Evolutionary conservation across 2,888 invertebrate species (phyloP).

Genomic region (Eupithecia subfuscata): DNA sequence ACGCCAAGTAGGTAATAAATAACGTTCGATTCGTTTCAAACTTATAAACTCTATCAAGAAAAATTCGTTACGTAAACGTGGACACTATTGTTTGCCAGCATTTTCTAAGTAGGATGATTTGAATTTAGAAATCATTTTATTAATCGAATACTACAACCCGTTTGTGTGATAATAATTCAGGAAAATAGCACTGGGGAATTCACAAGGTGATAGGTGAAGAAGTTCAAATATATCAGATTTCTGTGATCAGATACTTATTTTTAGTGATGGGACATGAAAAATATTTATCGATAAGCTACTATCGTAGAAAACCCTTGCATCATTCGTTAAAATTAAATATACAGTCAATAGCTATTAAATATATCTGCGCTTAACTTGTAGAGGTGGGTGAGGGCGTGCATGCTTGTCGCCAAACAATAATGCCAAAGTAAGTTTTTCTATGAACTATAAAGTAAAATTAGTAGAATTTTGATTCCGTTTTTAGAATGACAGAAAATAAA

Average conservation of each 20-base stretch:
- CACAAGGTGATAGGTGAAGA: conserved; percentile 2
- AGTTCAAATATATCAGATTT: not conserved
- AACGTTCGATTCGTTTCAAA: not conserved
- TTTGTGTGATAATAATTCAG: not conserved
- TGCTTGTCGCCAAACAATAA: not conserved
- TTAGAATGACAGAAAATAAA: not conserved
- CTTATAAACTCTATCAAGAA: not conserved
- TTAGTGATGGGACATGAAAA: not conserved
- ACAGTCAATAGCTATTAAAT: not conserved
- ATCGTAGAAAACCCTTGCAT: not conserved
- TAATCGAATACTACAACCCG: not conserved
- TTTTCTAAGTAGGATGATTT: not conserved
- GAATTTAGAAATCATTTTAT: not conserved
- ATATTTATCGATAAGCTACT: not conserved
- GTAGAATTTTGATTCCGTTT: not conserved
- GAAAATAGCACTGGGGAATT: not conserved
- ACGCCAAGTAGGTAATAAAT: not conserved
- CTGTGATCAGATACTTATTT: not conserved
- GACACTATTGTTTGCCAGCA: not conserved
- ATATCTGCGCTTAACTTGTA: not conserved
- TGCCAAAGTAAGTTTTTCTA: not conserved
- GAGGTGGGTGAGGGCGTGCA: not conserved
- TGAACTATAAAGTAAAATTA: no score
- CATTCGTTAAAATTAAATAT: not conserved
- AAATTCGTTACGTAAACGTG: not conserved